Base-by-base conservation (phyloP, 2,888 invertebrate genomes). In the Melinaea marsaeus region DNA sequence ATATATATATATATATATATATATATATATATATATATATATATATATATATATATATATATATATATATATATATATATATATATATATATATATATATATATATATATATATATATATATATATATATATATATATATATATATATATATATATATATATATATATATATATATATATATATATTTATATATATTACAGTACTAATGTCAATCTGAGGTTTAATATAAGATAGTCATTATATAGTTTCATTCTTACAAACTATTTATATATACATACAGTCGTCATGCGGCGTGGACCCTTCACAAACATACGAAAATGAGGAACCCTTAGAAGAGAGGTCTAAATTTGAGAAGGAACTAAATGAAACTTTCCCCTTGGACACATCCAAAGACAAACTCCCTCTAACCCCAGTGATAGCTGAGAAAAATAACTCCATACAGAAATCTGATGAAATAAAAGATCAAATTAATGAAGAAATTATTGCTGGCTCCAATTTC, bases 261-360 rank as follows among this genome's bases (percentile, higher is more conserved):
- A 48, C 13, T 48, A 13, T 22, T 22, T 22, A 22, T 22, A 34
- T 2, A 13, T 46, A 47, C 60, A 74, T 72, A 3, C 79, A 85
- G 89, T 83, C 85, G 2, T 86, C 85, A 0, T 90, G 86, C 73
- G 88, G 83, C n/a, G 75, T 88, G 0, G 88, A 90, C 42, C 75
- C 86, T 0, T 83, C 88, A 0, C 90, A 89, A 68, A 80, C 84
- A 0, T 89, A 83, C 69, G 90, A 91, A 47, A 88, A 80, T 61
- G 88, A 85, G 66, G 89, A 88, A 58, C 83, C 87, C 0, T 56
- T 88, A 55, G 89, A 90, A 57, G 89, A 90, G 56, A 71, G 82
- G 0, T 59, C 75, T 0, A 87, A 83, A 71, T 75, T 84, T 0
- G 88, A 88, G 4, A 88, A 88, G 60, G 88, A 88, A 58, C 58